A percentile compares a stretch with the other conserved stretches of the same genome.
These are phyloP conservation scores for Eueides isabella DNA, from an alignment of 1,140 invertebrate species.

Conservation along the genomic window DNA sequence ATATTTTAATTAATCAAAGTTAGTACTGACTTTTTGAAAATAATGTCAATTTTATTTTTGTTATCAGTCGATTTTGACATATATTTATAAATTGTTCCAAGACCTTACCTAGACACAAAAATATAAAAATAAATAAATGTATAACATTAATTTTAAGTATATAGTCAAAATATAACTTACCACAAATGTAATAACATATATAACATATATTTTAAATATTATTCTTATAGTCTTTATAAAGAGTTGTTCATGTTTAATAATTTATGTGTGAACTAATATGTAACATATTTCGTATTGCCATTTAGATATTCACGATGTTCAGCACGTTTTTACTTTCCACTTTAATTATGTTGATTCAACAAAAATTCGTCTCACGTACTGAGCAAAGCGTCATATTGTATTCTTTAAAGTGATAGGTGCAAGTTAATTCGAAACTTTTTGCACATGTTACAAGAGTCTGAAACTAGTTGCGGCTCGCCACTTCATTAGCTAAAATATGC, in stretches of 20 bases:
- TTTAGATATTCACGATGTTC: not conserved
- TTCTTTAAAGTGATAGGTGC: not conserved
- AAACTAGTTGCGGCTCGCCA: too few relatives aligned
- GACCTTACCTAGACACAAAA: not conserved
- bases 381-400: slow-evolving; percentile 24
- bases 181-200: not conserved
- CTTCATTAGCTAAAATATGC: too few relatives aligned
- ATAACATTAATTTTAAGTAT: not conserved
- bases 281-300: not conserved
- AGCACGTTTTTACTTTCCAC: slow-evolving; percentile 61
- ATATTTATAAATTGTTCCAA: not conserved
- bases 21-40: not conserved
- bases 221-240: too few relatives aligned
- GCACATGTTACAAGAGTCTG: not conserved
- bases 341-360: slow-evolving; percentile 73
- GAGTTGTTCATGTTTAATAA: too few relatives aligned
- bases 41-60: slow-evolving; percentile 1
- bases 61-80: not conserved
- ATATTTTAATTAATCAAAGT: not conserved
- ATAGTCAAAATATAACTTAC: not conserved
- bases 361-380: slow-evolving; percentile 69
- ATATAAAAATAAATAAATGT: not conserved
- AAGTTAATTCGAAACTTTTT: not conserved
- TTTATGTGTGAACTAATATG: not conserved
- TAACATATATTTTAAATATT: not conserved